Percentiles rank a stretch among this genome's conserved stretches.
These are phyloP conservation scores for Glaucidium brasilianum DNA, from an alignment of 2,113 vertebrate species.

Conservation along the genomic window DNA sequence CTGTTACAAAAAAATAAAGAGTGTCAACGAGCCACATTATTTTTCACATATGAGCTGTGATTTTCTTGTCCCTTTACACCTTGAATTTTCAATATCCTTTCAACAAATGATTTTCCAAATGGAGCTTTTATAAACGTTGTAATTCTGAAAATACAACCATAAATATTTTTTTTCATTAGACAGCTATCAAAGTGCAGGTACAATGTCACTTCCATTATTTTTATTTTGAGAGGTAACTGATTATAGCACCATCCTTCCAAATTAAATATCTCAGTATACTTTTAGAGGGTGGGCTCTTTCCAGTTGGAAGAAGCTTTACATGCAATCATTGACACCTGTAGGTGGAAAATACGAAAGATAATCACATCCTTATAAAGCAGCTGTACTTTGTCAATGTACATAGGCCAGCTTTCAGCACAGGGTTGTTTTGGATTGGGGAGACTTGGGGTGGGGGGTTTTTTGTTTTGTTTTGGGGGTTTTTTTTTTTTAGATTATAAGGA, in stretches of 20 bases:
- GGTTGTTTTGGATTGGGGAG: not conserved
- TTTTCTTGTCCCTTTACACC: not conserved
- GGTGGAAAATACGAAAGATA: not conserved
- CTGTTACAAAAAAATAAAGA: not conserved
- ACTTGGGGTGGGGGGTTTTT: too few species aligned
- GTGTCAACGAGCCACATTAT: not conserved
- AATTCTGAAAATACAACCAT: not conserved
- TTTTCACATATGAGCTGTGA: not conserved
- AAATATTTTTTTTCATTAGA: not conserved
- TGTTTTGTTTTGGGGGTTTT: too few species aligned
- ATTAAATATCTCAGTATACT: not conserved
- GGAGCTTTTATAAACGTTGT: not conserved
- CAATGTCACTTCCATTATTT: not conserved
- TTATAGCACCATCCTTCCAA: not conserved
- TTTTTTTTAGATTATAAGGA: not conserved
- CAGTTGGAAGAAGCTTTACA: not conserved
- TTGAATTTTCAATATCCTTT: not conserved
- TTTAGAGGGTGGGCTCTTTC: not conserved
- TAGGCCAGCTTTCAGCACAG: not conserved
- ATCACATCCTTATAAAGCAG: not conserved
- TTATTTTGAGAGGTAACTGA: not conserved
- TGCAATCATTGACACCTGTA: not conserved
- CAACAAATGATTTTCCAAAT: conserved; percentile 6
- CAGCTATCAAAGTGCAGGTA: not conserved
- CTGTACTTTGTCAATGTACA: not conserved